These are phyloP conservation scores for Axinella damicornis DNA, from an alignment of 37 sponge, comb jelly and placozoan genomes.

Conservation along the genomic window DNA sequence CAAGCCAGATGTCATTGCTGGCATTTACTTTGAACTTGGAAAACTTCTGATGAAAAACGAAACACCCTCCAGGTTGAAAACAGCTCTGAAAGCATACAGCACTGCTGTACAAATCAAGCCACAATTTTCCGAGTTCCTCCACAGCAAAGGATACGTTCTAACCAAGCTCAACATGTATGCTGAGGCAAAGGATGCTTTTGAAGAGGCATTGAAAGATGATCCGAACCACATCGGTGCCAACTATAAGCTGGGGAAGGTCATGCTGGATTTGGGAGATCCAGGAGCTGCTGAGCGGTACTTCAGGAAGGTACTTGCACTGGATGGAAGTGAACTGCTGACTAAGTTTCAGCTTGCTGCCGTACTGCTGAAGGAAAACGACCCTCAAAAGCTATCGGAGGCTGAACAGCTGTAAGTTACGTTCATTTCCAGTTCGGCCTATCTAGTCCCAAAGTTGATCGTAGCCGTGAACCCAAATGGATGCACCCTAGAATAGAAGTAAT, in stretches of 20 bases:
- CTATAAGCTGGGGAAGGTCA: slow-evolving; percentile 51
- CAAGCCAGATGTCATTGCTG: background rate
- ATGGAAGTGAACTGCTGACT: background rate
- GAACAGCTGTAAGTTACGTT: slow-evolving; percentile 16
- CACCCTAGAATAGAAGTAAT: too few species aligned
- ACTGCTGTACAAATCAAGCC: slow-evolving; percentile 61
- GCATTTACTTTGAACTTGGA: slow-evolving; percentile 88
- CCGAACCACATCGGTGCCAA: slow-evolving; percentile 65
- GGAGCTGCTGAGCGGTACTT: slow-evolving; percentile 11
- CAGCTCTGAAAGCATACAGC: slow-evolving; percentile 73
- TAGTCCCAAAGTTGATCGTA: too few species aligned
- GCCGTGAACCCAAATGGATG: too few species aligned
- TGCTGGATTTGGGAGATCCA: background rate
- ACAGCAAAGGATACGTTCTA: slow-evolving; percentile 30
- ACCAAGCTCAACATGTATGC: slow-evolving; percentile 7
- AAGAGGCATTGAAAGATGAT: slow-evolving; percentile 34
- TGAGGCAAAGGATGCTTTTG: slow-evolving; percentile 48
- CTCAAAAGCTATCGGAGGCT: background rate
- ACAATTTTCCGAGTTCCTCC: slow-evolving; percentile 21
- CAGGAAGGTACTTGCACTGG: background rate
- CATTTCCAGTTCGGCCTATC: background rate
- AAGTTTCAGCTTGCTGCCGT: slow-evolving; percentile 3
- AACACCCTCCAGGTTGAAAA: slow-evolving; percentile 45
- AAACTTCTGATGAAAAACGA: slow-evolving; percentile 71
- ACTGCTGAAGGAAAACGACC: background rate